phyloP scores from a whole-genome alignment of 1,140 invertebrate species.

The Drosophila albomicans region DNA sequence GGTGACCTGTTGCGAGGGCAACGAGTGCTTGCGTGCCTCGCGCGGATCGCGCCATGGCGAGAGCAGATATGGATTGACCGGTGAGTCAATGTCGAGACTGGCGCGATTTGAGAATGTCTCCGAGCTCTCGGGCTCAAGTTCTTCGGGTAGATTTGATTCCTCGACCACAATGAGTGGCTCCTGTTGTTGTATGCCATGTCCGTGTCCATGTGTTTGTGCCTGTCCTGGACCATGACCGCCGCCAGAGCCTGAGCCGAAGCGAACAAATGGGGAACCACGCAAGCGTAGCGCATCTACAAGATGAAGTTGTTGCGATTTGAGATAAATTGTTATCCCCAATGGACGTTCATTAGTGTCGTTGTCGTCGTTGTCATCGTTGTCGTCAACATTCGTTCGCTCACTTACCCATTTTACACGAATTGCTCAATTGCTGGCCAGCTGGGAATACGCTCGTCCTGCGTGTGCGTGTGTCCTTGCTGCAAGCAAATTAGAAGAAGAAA shows the following conservation, averaged over 20 bases:
- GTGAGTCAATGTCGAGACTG: slow-evolving; percentile 90
- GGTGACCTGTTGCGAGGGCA: slow-evolving; percentile 92
- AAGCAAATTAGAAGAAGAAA: slow-evolving; percentile 31
- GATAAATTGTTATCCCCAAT: slow-evolving; percentile 17
- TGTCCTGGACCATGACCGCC: slow-evolving; percentile 19
- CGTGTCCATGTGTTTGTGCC: slow-evolving; percentile 34
- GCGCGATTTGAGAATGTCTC: slow-evolving; percentile 86
- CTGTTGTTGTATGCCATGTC: slow-evolving; percentile 25
- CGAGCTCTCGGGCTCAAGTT: slow-evolving; percentile 86
- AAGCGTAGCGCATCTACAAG: slow-evolving; percentile 81
- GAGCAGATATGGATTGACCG: slow-evolving; percentile 91
- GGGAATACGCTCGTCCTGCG: slow-evolving; percentile 49
- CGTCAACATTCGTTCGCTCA: slow-evolving; percentile 15
- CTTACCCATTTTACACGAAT: slow-evolving; percentile 73
- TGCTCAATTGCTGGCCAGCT: slow-evolving; percentile 68
- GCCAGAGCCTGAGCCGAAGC: slow-evolving; percentile 58
- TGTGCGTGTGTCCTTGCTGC: slow-evolving; percentile 51
- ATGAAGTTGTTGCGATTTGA: slow-evolving; percentile 9
- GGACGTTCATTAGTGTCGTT: slow-evolving; percentile 33
- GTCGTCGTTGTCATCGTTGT: not conserved
- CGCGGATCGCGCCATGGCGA: slow-evolving; percentile 90
- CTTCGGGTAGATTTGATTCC: slow-evolving; percentile 89
- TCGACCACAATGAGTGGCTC: slow-evolving; percentile 93
- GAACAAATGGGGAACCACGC: slow-evolving; percentile 85
- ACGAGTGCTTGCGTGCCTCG: slow-evolving; percentile 91